Conservation (phyloP, 1,140 invertebrate genomes). For the Antheraea mylitta region DNA sequence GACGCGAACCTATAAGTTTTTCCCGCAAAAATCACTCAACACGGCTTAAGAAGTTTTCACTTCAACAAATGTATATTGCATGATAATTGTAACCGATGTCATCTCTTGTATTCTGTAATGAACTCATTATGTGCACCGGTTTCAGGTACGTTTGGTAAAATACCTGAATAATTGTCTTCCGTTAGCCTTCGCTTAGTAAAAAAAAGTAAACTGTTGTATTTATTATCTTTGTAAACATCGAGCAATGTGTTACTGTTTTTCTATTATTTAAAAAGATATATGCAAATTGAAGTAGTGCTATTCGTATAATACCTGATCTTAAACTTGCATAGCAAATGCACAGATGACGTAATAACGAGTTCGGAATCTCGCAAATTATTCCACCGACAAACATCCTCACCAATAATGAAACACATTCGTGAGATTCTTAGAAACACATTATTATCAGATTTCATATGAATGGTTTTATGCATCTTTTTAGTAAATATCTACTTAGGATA, state of each 20-base stretch:
- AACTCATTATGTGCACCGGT: too few relatives aligned
- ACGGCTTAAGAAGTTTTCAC: too few relatives aligned
- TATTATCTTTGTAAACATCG: not conserved
- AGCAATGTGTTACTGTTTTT: not conserved
- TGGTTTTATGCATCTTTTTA: not conserved
- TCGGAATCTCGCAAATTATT: not conserved
- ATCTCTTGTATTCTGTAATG: too few relatives aligned
- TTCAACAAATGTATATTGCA: too few relatives aligned
- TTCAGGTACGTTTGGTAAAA: too few relatives aligned
- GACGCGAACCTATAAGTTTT: too few relatives aligned
- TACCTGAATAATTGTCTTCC: too few relatives aligned
- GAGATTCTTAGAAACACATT: not conserved
- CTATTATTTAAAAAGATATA: not conserved
- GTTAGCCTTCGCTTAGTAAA: too few relatives aligned
- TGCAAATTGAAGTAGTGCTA: not conserved
- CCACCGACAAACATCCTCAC: not conserved
- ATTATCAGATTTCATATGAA: not conserved
- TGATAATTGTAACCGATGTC: too few relatives aligned
- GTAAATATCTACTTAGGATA: not conserved
- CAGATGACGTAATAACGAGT: not conserved
- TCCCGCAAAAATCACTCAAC: too few relatives aligned
- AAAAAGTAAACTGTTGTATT: too few relatives aligned
- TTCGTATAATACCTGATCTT: not conserved
- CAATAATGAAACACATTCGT: not conserved
- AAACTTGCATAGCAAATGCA: not conserved